Base-by-base conservation (phyloP, 64 coral and sea anemone species). In the Dendrophyllia cribrosa region DNA sequence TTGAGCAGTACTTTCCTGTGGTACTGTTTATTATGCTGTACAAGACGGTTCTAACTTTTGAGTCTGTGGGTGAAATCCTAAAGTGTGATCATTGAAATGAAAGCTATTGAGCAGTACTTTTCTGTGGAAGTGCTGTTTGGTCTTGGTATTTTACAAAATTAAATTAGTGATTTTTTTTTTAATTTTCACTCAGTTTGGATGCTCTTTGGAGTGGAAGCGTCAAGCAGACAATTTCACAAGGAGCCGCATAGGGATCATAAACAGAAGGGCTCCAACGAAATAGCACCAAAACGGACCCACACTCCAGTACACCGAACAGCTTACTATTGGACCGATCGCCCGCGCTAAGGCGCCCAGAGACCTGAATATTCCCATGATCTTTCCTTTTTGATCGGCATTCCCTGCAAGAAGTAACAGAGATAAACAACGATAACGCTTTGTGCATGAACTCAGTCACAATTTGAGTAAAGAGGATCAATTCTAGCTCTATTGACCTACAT, bases 351-450 rank as follows among this genome's bases (percentile, higher is more conserved):
- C 97, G 51, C 97, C 97, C 64, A 99, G 85, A 10, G 97, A 99
- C 49, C 97, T 80, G 77, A 98, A 98, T 11, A 98, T 98, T 11
- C 96, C 96, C 96, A 98, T 98, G 1, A 98, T 75, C 70, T 96
- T 98, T 51, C 96, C 96, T 46, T 98, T 98, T 47, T 98, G 96
- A 46, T 96, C 91, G 62, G 85, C 87, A 21, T 76, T 97, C 51
- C 95, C 95, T 97, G 70, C 17, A 3, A 5, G 43, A 75, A 78
- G 71, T 21, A 21, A 76, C 52, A 51, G 55, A 3, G 13, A 12
- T 60, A 62, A 56, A 77, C 50, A 13, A 45, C 19, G 2, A 64
- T 13, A 44, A 70, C 34, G 34, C 34, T 34, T 34, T 34, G 34
- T 1, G 34, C 34, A 2, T 34, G 34, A 34, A 34, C 34, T 34